Base-by-base conservation (phyloP, 1,140 invertebrate genomes). In the Mya arenaria region DNA sequence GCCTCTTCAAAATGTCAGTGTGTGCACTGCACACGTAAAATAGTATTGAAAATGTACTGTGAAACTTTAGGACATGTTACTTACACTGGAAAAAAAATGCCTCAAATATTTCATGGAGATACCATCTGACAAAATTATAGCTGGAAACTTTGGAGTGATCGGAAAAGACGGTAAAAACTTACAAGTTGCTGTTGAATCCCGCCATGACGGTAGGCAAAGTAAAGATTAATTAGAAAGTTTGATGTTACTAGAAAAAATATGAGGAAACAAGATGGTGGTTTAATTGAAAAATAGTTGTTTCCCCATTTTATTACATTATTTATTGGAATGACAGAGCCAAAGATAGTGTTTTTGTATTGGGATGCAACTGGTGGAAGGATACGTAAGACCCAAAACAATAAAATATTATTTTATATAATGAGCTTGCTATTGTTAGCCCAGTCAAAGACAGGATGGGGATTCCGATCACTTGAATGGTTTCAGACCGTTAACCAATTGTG, bases 331-430 rank as follows among this genome's bases (percentile, higher is more conserved):
- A 30, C 17, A 1, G 32, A n/a, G 10, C 48, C 13, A 36, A 34
- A 13, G 4, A 4, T 34, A 55, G 30, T 28, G 58, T n/a, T 34
- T 10, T 56, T 72, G 37, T 72, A 34, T 56, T 72, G 44, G 69
- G 69, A 72, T 72, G 69, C 69, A 6, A 72, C 69, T 56, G 69
- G 69, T 32, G 30, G 44, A 6, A 37, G 55, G 13, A 23, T 72
- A 15, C 10, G 52, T n/a, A 72, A 72, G 58, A 34, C 44, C 2
- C n/a, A 55, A 2, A 2, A 13, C 15, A 36, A 23, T 3, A 72
- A 72, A 56, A 3, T 36, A 15, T 72, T n/a, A n/a, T 34, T 34
- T 28, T 72, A 13, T 72, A 72, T 37, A 56, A 72, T 72, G 69
- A 72, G n/a, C n/a, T 72, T 17, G 69, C 48, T 23, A 1, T 72